These are phyloP conservation scores for Psilopogon haemacephalus DNA, from an alignment of 2,113 vertebrate species.

Conservation along the genomic window DNA sequence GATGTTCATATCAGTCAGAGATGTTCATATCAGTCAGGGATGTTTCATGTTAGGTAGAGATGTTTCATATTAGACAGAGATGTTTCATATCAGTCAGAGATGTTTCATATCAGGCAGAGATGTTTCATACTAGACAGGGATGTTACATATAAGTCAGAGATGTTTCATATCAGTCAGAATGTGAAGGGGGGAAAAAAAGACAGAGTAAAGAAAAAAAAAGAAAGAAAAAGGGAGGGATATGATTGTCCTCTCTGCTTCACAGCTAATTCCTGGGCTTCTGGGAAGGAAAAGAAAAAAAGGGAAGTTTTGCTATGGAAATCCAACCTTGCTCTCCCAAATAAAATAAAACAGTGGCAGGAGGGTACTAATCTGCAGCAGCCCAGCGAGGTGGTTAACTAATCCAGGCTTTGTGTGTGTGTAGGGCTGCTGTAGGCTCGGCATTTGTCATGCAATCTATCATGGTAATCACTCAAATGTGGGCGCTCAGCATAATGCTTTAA, in stretches of 20 bases:
- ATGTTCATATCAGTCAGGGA: too few species aligned
- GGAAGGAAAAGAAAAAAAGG: too few species aligned
- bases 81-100: too few species aligned
- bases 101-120: too few species aligned
- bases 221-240: not conserved
- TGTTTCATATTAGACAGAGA: too few species aligned
- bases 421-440: not conserved
- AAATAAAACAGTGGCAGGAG: not conserved
- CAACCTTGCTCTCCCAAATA: conserved; percentile 27
- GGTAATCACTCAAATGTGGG: conserved; percentile 54
- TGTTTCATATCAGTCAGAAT: too few species aligned
- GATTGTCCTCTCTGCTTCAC: not conserved
- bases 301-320: conserved; percentile 13
- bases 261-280: not conserved
- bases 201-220: too few species aligned
- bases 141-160: too few species aligned
- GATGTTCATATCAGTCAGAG: too few species aligned
- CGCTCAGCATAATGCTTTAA: conserved; percentile 63
- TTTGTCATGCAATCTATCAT: conserved; percentile 50
- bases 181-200: too few species aligned
- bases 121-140: too few species aligned
- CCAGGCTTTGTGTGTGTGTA: conserved; percentile 32
- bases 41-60: too few species aligned
- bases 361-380: conserved; percentile 33
- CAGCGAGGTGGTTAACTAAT: conserved; percentile 56